Conservation (phyloP, 2,113 vertebrate genomes). For the Engraulis encrasicolus region DNA sequence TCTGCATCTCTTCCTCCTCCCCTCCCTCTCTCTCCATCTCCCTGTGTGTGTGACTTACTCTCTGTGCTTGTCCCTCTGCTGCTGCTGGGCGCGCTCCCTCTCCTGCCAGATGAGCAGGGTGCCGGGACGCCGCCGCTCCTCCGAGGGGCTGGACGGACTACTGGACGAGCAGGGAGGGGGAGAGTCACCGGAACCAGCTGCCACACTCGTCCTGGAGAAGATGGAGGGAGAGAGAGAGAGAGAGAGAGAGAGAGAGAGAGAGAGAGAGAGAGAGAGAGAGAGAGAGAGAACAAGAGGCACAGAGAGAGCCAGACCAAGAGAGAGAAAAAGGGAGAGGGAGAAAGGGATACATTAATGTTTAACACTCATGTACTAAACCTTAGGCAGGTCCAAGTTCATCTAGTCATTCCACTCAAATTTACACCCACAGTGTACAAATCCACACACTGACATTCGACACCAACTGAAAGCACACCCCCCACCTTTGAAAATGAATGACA, state of each 20-base stretch:
- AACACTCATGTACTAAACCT: no score
- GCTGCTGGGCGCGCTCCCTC: constrained; percentile 78
- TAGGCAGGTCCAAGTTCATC: no score
- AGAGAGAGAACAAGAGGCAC: neutral
- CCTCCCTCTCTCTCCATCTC: neutral
- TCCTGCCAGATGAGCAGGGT: constrained; percentile 87
- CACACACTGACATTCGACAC: no score
- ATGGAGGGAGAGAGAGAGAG: neutral
- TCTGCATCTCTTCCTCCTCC: neutral
- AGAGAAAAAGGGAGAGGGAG: neutral
- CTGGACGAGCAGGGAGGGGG: constrained; percentile 61
- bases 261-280: neutral
- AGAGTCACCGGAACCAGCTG: constrained; percentile 40
- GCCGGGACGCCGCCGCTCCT: constrained; percentile 81
- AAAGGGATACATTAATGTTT: neutral
- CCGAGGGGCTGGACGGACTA: constrained; percentile 58
- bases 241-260: constrained; percentile 2
- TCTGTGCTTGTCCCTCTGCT: constrained; percentile 68
- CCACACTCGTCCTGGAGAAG: constrained; percentile 45
- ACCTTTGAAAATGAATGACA: no score
- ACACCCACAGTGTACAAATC: no score
- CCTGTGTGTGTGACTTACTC: constrained; percentile 55
- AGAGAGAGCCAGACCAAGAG: neutral
- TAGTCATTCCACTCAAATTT: no score
- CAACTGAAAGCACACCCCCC: no score